Evolutionary conservation across 1,140 invertebrate genomes (phyloP).

Genomic region (Rhizoglyphus robini): DNA sequence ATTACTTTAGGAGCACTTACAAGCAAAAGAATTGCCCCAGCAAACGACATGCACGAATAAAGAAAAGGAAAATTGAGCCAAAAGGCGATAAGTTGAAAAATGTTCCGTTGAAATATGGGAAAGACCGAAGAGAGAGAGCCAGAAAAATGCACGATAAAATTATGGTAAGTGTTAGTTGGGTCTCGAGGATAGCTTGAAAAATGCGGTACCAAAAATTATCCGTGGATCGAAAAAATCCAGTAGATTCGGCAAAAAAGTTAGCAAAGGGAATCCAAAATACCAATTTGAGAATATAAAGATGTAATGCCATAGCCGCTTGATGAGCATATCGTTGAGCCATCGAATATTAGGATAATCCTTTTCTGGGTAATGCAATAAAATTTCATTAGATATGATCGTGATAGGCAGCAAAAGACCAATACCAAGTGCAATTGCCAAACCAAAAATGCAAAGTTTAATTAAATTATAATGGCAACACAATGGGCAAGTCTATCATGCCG

Average conservation of each 20-base stretch:
- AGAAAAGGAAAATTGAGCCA: too few relatives aligned
- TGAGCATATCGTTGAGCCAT: too few relatives aligned
- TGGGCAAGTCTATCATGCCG: conserved; percentile 31
- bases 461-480: conserved; percentile 40
- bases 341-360: too few relatives aligned
- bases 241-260: conserved; percentile 94
- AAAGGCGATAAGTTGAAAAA: conserved; percentile 50
- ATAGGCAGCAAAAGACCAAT: conserved; percentile 84
- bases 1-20: conserved; percentile 84
- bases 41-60: conserved; percentile 90
- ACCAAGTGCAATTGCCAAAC: too few relatives aligned
- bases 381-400: conserved; percentile 92
- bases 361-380: conserved; percentile 57
- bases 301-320: conserved; percentile 94
- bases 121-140: conserved; percentile 55
- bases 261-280: conserved; percentile 87
- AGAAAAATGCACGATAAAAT: too few relatives aligned
- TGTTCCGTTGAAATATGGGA: conserved; percentile 14
- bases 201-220: too few relatives aligned
- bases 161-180: too few relatives aligned
- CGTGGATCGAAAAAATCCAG: conserved; percentile 82
- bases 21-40: conserved; percentile 77
- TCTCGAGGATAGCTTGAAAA: too few relatives aligned
- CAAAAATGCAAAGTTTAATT: conserved; percentile 83
- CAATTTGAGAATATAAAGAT: conserved; percentile 95